Conservation (phyloP, 1,140 invertebrate species). For the Helicoverpa armigera region DNA sequence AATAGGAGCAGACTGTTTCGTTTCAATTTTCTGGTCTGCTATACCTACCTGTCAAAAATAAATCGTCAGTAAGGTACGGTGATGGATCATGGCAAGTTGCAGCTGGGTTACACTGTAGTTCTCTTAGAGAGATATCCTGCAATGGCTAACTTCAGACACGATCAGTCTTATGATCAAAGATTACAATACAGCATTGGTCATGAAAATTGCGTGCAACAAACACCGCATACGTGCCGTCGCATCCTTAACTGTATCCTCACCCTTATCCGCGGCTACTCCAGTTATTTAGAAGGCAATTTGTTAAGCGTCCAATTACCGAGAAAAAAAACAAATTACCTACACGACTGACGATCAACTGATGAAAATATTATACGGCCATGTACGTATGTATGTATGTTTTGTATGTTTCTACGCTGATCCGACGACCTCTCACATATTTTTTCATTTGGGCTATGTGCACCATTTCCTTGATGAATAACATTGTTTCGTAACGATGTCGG, state of each 20-base stretch:
- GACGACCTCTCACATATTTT: slow-evolving; percentile 17
- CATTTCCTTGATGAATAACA: slow-evolving; percentile 35
- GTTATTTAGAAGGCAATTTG: slow-evolving; percentile 65
- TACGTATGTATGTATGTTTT: neutral
- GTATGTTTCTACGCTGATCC: slow-evolving; percentile 30
- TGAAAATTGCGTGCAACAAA: neutral
- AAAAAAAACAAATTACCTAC: slow-evolving; percentile 60
- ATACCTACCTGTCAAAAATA: no score
- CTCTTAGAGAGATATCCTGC: no score
- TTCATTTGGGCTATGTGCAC: slow-evolving; percentile 19
- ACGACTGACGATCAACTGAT: slow-evolving; percentile 53
- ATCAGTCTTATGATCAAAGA: neutral
- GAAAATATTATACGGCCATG: neutral
- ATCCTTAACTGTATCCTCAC: neutral
- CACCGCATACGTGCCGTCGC: no score
- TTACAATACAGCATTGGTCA: neutral
- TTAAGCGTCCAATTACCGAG: slow-evolving; percentile 64
- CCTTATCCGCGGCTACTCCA: slow-evolving; percentile 16
- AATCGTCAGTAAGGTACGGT: no score
- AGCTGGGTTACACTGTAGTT: no score
- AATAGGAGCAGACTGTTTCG: no score
- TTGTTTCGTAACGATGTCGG: slow-evolving; percentile 16
- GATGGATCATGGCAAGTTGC: no score
- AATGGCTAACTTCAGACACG: no score
- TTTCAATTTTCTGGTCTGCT: no score